Percentiles rank a stretch among this genome's conserved stretches.
Conservation (phyloP, 2,797 vertebrate species). For the Melanotaenia boesemani region DNA sequence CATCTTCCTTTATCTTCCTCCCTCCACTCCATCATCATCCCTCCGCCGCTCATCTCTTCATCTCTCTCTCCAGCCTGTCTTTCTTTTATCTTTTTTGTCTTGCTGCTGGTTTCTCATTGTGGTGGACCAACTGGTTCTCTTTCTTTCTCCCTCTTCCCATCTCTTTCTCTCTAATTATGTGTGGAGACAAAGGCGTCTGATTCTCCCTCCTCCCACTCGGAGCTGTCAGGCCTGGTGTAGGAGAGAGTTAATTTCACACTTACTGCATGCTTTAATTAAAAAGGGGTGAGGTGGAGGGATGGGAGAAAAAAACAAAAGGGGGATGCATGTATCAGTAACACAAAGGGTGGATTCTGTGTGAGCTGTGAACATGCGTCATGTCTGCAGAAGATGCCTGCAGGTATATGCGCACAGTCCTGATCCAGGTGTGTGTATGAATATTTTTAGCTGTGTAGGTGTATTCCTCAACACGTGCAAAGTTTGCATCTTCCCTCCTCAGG, state of each 20-base stretch:
- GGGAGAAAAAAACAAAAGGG: slow-evolving; percentile 59
- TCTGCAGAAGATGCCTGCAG: slow-evolving; percentile 45
- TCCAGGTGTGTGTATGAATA: slow-evolving; percentile 41
- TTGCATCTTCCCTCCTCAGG: slow-evolving; percentile 48
- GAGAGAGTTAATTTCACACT: slow-evolving; percentile 90
- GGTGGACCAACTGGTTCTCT: slow-evolving; percentile 66
- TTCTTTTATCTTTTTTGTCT: slow-evolving; percentile 69
- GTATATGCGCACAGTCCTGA: slow-evolving; percentile 25
- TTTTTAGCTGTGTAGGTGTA: slow-evolving; percentile 44
- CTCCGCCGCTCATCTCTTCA: slow-evolving; percentile 22
- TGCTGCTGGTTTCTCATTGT: slow-evolving; percentile 64
- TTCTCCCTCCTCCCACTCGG: slow-evolving; percentile 84
- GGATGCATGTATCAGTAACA: slow-evolving; percentile 66
- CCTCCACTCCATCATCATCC: slow-evolving; percentile 42
- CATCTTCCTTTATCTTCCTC: slow-evolving; percentile 50
- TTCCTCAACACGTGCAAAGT: slow-evolving; percentile 26
- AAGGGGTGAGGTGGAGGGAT: slow-evolving; percentile 68
- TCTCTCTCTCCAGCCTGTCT: slow-evolving; percentile 50
- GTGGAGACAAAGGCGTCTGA: slow-evolving; percentile 83
- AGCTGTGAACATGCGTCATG: slow-evolving; percentile 49
- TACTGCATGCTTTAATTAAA: slow-evolving; percentile 89
- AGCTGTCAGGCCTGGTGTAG: slow-evolving; percentile 84
- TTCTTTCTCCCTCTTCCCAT: slow-evolving; percentile 63
- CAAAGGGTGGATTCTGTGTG: slow-evolving; percentile 54
- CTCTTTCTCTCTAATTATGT: slow-evolving; percentile 82